Evolutionary conservation across 2,113 vertebrate genomes (phyloP), one percentile per base, ranked within the genome.

Genomic region (Pseudorasbora parva): DNA sequence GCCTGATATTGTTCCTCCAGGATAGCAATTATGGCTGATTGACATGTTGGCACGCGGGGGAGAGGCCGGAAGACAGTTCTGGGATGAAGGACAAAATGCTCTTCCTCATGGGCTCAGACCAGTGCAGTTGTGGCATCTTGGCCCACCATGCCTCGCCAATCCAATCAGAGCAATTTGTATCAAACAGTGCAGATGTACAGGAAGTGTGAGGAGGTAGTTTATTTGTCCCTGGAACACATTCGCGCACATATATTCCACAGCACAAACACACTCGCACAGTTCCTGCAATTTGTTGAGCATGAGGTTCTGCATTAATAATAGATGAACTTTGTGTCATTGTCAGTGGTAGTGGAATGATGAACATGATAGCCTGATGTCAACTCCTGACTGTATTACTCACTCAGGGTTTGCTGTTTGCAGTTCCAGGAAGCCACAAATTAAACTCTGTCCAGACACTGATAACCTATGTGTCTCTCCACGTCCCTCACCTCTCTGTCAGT

Each of bases 21-120:
- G 94, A 95, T 90, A 95, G 94, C 94, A 96, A 96, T 96, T 97
- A 96, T 93, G 92, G 93, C 95, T 97, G 96, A 97, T 94, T 96
- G 96, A 98, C 95, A 84, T 94, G 94, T 95, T 96, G 95, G 94
- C 94, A 91, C 89, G 88, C 88, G 82, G 82, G 91, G 87, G 43
- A 83, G 86, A 81, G 73, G 73, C 79, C 76, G 37, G 41, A 76
- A 83, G 71, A 81, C 69, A 77, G 84, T 91, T 88, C 56, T 8
- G 66, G 88, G 91, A 93, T 96, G 95, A 97, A 97, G 91, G 92
- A 88, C 90, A 90, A 86, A 88, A 83, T 76, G 72, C 87, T 90
- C 87, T 85, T 90, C 81, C 81, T 71, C 81, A 88, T 79, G 72
- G 84, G 80, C 84, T 47, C 71, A 33, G 76, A 77, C 62, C 77